Base-by-base conservation (phyloP, 2,797 vertebrate genomes). In the Macropus fuliginosus region DNA sequence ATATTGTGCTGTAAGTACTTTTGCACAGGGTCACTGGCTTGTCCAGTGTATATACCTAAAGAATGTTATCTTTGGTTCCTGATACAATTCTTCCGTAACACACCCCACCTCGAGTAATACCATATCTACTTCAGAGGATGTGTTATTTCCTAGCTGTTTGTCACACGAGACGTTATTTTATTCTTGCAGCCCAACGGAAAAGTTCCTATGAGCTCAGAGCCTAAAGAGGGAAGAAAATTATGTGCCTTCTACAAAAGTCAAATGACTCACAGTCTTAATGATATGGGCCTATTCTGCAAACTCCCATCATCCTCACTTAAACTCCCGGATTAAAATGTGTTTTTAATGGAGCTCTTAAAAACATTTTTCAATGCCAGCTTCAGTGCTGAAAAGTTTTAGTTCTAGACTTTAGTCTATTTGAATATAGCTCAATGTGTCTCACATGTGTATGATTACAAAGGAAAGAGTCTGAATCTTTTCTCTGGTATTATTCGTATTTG, bases 11-110 rank as follows among this genome's bases (percentile, higher is more conserved):
- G 90, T 90, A 54, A 92, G 54, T 66, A 89, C 66, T 91, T 94
- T 97, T 96, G 34, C 9, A 29, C 56, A 89, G n/a, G 40, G 5
- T 90, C 96, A 94, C 96, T 96, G 97, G 95, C 92, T 94, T 89
- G 14, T 96, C 94, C 95, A 95, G 90, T 96, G 94, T 21, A 18
- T 57, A 90, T 27, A 50, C 87, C 40, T 74, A 55, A 74, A 90
- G 91, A 90, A 62, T 0, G 2, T 18, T 55, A 29, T 52, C 18
- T 55, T 91, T 56, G 28, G 54, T 59, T 94, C 90, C 31, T 18
- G 91, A 91, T 14, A 5, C 12, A 28, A 81, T 91, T 27, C 92
- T 87, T 50, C 40, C 4, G 0, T 27, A 87, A 87, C 40, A 81
- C 9, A 34, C 21, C 9, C 40, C 40, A 87, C 21, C 21, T 81